phyloP scores from a whole-genome alignment of 2,888 invertebrate species.

The Reticulitermes lucifugus region DNA sequence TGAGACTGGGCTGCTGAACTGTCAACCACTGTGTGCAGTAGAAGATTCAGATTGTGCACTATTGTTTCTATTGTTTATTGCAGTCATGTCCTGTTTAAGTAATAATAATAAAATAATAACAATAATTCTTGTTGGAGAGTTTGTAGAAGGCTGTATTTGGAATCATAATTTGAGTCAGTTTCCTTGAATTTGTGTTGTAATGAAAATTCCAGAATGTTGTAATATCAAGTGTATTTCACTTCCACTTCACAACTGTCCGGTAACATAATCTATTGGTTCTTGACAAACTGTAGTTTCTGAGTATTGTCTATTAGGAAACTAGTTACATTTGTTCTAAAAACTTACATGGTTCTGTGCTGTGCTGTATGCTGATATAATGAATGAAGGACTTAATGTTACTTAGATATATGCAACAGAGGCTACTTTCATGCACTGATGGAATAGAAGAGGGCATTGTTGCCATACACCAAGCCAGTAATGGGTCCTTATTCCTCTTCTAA shows the following conservation, averaged over 20 bases:
- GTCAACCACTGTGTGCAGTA: conserved; percentile 1
- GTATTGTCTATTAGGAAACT: no score
- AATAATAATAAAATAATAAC: not conserved
- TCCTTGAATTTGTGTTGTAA: not conserved
- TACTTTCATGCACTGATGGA: no score
- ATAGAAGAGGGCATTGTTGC: no score
- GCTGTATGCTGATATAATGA: no score
- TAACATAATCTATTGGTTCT: not conserved
- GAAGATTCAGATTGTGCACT: conserved; percentile 11
- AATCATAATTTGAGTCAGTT: not conserved
- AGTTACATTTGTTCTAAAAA: no score
- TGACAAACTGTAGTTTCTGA: no score
- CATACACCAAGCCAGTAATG: no score
- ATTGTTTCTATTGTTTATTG: conserved; percentile 11
- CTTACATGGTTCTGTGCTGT: no score
- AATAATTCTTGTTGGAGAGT: not conserved
- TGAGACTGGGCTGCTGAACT: conserved; percentile 12
- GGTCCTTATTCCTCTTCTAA: no score
- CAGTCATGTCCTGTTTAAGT: not conserved
- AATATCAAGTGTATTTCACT: not conserved
- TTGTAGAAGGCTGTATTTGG: no score
- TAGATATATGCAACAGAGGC: no score
- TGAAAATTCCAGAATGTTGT: not conserved
- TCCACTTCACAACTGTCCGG: not conserved
- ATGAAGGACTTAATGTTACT: no score